These are phyloP conservation scores for Eubasilissa splendida DNA, from an alignment of 2,888 invertebrate genomes.

Conservation along the genomic window DNA sequence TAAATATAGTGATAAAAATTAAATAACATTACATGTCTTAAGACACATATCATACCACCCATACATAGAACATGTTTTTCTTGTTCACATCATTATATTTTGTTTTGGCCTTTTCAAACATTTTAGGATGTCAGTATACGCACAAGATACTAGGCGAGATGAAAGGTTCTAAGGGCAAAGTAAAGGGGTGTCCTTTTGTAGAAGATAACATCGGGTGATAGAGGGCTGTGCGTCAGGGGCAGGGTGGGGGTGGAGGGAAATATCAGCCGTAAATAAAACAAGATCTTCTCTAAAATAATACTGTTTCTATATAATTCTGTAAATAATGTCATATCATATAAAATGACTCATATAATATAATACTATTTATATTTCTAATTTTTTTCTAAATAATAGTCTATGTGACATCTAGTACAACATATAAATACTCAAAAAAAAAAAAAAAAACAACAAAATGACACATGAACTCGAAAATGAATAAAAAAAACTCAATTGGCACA, in stretches of 20 bases:
- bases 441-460: slow-evolving; percentile 53
- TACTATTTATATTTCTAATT: slow-evolving; percentile 55
- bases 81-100: background rate
- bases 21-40: no score
- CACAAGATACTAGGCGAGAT: no score
- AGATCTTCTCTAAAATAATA: slow-evolving; percentile 57
- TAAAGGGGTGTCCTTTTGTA: no score
- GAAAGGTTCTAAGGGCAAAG: no score
- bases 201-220: no score
- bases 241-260: no score
- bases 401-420: slow-evolving; percentile 54
- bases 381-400: slow-evolving; percentile 52
- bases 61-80: background rate
- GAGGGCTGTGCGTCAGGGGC: no score
- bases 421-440: slow-evolving; percentile 48
- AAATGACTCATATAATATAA: slow-evolving; percentile 58
- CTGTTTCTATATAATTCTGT: slow-evolving; percentile 59
- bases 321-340: slow-evolving; percentile 58
- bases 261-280: slow-evolving; percentile 30
- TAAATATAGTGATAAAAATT: no score
- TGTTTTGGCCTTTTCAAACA: background rate
- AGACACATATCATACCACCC: no score
- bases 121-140: no score
- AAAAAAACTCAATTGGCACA: slow-evolving; percentile 46
- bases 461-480: slow-evolving; percentile 52